These are phyloP conservation scores for Ylistrum balloti DNA, from an alignment of 1,140 invertebrate genomes.

Conservation along the genomic window DNA sequence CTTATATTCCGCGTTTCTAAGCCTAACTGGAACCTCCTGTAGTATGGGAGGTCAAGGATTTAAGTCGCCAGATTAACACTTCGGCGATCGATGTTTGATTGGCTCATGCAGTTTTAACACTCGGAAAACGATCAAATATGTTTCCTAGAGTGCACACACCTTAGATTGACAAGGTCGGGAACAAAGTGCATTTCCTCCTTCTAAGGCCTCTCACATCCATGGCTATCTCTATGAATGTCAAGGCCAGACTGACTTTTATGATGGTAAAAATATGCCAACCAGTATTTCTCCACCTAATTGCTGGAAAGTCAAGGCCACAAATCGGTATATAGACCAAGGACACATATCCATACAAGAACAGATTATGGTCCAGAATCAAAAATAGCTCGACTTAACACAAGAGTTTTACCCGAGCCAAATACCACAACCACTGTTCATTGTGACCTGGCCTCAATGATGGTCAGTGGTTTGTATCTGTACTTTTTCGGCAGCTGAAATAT, in stretches of 20 bases:
- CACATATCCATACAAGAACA: not conserved
- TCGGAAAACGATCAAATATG: not conserved
- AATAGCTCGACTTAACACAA: not conserved
- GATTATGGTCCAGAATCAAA: not conserved
- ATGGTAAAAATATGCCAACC: not conserved
- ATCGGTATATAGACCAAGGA: not conserved
- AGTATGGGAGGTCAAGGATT: no score
- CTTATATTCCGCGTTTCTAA: no score
- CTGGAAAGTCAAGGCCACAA: not conserved
- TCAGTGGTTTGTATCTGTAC: no score
- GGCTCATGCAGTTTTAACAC: not conserved
- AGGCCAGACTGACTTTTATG: not conserved
- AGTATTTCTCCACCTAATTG: not conserved
- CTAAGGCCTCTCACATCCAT: not conserved
- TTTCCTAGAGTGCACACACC: not conserved
- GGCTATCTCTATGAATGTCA: slow-evolving; percentile 22
- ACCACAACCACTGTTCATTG: not conserved
- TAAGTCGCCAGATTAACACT: not conserved
- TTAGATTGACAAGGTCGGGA: not conserved
- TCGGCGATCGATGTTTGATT: not conserved
- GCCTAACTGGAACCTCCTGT: no score
- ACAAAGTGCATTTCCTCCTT: not conserved
- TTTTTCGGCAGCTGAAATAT: no score
- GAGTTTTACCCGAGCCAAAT: not conserved
- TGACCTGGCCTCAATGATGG: no score